phyloP scores from a whole-genome alignment of 2,888 invertebrate species.

The Cataglyphis cursor region DNA sequence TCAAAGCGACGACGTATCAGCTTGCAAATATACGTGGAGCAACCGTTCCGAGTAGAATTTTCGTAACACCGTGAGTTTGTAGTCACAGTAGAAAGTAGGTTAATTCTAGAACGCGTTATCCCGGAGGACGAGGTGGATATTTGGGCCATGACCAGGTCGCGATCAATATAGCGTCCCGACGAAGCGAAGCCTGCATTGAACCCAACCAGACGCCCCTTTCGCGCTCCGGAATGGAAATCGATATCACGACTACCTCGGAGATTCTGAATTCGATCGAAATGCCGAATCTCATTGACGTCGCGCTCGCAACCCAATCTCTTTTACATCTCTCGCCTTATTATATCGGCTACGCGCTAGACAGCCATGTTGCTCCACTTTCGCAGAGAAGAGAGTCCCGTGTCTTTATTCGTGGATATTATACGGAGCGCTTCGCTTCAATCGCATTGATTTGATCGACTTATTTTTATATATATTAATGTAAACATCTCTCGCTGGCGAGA shows the following conservation, averaged over 20 bases:
- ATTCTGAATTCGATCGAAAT: conserved; percentile 36
- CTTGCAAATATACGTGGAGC: conserved; percentile 20
- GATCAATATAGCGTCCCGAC: conserved; percentile 81
- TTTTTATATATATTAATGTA: not conserved
- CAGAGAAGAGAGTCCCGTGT: conserved; percentile 18
- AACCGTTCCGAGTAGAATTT: conserved; percentile 36
- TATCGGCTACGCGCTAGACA: conserved; percentile 17
- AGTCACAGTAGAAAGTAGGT: conserved; percentile 80
- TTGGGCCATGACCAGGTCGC: conserved; percentile 85
- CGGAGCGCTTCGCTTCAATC: not conserved
- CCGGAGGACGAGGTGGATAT: conserved; percentile 84
- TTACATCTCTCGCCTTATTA: conserved; percentile 43
- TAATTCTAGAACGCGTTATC: conserved; percentile 81
- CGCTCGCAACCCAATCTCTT: conserved; percentile 5
- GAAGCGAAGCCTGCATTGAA: conserved; percentile 60
- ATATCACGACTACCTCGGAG: conserved; percentile 25
- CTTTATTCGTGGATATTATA: not conserved
- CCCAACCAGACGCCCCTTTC: conserved; percentile 58
- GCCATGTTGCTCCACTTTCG: conserved; percentile 48
- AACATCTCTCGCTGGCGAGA: not conserved
- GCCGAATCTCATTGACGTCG: conserved; percentile 22
- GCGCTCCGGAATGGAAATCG: conserved; percentile 36
- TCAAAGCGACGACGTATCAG: conserved; percentile 1
- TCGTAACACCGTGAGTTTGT: conserved; percentile 39
- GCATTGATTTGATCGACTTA: not conserved